Conservation (phyloP, 2,113 vertebrate genomes). For the Stigmatopora argus region DNA sequence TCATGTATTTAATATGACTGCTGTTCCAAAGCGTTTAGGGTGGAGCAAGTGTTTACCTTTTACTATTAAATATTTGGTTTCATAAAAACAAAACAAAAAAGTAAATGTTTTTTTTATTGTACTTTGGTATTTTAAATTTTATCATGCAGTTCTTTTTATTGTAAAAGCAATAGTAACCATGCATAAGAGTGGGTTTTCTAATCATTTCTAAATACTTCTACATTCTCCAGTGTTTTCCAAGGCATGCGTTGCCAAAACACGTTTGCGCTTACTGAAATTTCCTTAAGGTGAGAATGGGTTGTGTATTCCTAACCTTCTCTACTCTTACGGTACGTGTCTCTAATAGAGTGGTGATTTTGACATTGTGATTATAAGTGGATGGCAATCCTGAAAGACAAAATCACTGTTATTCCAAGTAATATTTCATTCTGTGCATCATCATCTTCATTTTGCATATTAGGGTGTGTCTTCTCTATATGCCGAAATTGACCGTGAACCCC, state of each 20-base stretch:
- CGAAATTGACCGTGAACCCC: background rate
- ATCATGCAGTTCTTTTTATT: constrained; percentile 61
- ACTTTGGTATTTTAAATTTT: constrained; percentile 62
- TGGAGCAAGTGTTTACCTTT: constrained; percentile 45
- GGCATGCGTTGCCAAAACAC: background rate
- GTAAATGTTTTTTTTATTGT: constrained; percentile 66
- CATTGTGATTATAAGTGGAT: background rate
- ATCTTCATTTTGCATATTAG: background rate
- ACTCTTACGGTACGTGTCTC: constrained; percentile 4
- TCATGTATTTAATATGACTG: constrained; percentile 56
- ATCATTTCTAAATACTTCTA: constrained; percentile 9
- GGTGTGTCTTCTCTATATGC: background rate
- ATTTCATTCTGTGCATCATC: background rate
- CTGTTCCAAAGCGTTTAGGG: constrained; percentile 69
- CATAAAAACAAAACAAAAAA: constrained; percentile 47
- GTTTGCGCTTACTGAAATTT: constrained; percentile 15
- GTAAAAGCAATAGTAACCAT: constrained; percentile 71
- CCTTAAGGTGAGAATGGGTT: constrained; percentile 7
- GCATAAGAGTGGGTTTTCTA: constrained; percentile 32
- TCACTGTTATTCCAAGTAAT: background rate
- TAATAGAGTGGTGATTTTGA: constrained; percentile 2
- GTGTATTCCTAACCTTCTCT: background rate
- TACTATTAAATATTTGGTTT: constrained; percentile 57
- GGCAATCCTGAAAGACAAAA: background rate
- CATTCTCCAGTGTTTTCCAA: constrained; percentile 11